Conservation (phyloP, 2,113 vertebrate species). For the Oriolus oriolus region DNA sequence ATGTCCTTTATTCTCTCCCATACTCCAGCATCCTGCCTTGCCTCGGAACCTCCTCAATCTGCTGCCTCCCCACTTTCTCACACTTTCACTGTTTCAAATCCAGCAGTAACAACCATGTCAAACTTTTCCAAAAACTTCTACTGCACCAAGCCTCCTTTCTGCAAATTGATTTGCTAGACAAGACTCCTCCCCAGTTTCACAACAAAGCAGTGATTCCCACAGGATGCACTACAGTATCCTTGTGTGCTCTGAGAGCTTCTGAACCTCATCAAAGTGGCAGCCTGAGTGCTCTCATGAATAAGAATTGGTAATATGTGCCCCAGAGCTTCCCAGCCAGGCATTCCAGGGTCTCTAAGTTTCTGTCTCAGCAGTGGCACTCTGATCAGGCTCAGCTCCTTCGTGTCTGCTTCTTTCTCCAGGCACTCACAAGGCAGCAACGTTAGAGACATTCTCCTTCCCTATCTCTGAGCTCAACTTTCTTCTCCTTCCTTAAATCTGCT, state of each 20-base stretch:
- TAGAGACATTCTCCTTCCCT: background rate
- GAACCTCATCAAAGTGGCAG: background rate
- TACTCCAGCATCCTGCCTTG: background rate
- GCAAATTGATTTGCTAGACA: background rate
- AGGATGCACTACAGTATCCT: background rate
- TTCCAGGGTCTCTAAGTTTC: background rate
- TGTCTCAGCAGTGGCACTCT: background rate
- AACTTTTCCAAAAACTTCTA: background rate
- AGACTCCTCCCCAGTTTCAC: background rate
- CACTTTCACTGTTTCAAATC: background rate
- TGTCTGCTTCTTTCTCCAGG: background rate
- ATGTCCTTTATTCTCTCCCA: background rate
- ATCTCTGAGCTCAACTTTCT: background rate
- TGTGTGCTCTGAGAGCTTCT: background rate
- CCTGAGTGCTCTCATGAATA: background rate
- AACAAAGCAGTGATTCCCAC: background rate
- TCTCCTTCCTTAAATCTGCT: background rate
- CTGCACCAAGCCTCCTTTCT: background rate
- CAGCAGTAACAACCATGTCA: background rate
- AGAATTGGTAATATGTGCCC: background rate
- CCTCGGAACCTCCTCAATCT: background rate
- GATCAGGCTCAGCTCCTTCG: background rate
- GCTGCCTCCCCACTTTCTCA: background rate
- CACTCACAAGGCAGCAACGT: background rate
- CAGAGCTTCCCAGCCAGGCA: background rate